Conservation (phyloP, 2,888 invertebrate genomes). For the Xiphydria camelus region DNA sequence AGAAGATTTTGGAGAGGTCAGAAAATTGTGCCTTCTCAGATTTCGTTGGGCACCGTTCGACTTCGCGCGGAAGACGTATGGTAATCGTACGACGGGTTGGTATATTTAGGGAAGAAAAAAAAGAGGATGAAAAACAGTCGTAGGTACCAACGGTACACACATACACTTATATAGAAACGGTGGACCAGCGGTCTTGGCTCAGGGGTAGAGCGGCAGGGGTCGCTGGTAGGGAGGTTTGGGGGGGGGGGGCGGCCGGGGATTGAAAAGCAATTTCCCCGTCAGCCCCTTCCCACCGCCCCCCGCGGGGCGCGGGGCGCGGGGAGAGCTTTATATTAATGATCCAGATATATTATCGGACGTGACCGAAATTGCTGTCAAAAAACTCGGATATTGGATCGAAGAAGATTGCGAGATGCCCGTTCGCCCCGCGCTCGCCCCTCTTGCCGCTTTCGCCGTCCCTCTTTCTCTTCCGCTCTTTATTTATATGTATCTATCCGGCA, state of each 20-base stretch:
- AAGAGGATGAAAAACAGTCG: background rate
- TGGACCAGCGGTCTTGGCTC: constrained; percentile 5
- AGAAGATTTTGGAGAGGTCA: too few species aligned
- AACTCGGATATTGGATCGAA: constrained; percentile 59
- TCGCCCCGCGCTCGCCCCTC: constrained; percentile 27
- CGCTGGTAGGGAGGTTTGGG: constrained; percentile 17
- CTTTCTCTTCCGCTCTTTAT: constrained; percentile 11
- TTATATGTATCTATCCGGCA: too few species aligned
- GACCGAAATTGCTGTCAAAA: constrained; percentile 60
- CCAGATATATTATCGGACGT: constrained; percentile 60
- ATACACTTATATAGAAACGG: background rate
- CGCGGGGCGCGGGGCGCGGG: constrained; percentile 42
- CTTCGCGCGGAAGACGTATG: too few species aligned
- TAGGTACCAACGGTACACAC: background rate
- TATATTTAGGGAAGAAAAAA: background rate
- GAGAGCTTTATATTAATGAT: constrained; percentile 58
- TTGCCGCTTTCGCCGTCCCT: constrained; percentile 25
- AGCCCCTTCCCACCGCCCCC: too few species aligned
- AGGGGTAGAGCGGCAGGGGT: constrained; percentile 25
- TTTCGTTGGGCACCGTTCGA: too few species aligned
- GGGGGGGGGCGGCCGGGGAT: constrained; percentile 50
- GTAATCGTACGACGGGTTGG: too few species aligned
- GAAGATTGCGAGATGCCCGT: constrained; percentile 55
- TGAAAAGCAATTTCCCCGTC: constrained; percentile 58
- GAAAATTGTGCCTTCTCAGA: too few species aligned